Percentiles rank a stretch among this genome's conserved stretches.
Evolutionary conservation across 1,140 invertebrate genomes (phyloP).

Genomic region (Pemphigus obesinymphae): DNA sequence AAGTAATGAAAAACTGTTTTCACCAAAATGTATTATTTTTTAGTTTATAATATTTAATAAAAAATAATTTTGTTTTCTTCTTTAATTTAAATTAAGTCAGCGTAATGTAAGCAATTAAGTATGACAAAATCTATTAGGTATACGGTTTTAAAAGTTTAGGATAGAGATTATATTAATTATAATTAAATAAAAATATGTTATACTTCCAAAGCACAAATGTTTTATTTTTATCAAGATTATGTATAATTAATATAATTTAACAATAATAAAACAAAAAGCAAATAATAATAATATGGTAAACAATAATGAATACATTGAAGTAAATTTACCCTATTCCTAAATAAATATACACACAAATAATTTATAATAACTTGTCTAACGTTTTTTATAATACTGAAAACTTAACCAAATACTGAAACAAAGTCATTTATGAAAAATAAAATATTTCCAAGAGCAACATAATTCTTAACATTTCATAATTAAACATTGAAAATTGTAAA

Average conservation of each 20-base stretch:
- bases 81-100: too few relatives aligned
- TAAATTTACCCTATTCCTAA: not conserved
- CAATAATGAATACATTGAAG: slow-evolving; percentile 3
- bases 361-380: not conserved
- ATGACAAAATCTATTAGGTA: too few relatives aligned
- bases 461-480: not conserved
- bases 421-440: not conserved
- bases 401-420: slow-evolving; percentile 24
- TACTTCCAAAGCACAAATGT: slow-evolving; percentile 14
- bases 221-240: not conserved
- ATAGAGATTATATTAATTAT: not conserved
- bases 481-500: not conserved
- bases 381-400: not conserved
- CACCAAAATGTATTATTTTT: too few relatives aligned
- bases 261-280: slow-evolving; percentile 6
- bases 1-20: too few relatives aligned
- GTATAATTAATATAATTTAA: slow-evolving; percentile 24
- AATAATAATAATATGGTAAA: not conserved
- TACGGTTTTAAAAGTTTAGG: not conserved
- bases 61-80: too few relatives aligned
- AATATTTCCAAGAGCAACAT: not conserved
- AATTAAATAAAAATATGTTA: not conserved
- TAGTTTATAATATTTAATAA: too few relatives aligned
- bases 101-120: too few relatives aligned
- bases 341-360: not conserved